These are phyloP conservation scores for Notospermus geniculatus DNA, from an alignment of 1,140 invertebrate genomes.

Conservation along the genomic window DNA sequence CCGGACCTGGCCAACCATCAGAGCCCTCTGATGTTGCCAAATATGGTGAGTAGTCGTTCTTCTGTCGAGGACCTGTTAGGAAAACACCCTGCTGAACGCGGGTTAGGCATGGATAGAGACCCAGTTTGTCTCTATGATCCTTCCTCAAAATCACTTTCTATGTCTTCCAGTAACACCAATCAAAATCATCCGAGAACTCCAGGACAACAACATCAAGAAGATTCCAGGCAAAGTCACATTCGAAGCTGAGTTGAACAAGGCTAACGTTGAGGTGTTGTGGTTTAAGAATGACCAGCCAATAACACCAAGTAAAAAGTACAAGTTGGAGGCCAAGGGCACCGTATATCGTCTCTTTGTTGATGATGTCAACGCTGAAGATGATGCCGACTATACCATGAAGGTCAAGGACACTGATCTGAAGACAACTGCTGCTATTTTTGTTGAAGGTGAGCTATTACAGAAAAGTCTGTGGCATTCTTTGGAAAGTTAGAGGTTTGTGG, in stretches of 20 bases:
- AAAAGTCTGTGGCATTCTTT: slow-evolving; percentile 72
- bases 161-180: slow-evolving; percentile 72
- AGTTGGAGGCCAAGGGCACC: slow-evolving; percentile 38
- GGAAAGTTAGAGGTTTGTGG: slow-evolving; percentile 63
- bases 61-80: slow-evolving; percentile 73
- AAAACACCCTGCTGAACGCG: slow-evolving; percentile 54
- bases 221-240: slow-evolving; percentile 32
- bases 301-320: slow-evolving; percentile 55
- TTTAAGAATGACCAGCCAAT: slow-evolving; percentile 64
- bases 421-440: slow-evolving; percentile 6
- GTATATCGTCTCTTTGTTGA: slow-evolving; percentile 42
- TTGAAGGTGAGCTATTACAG: slow-evolving; percentile 5
- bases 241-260: slow-evolving; percentile 48
- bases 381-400: slow-evolving; percentile 45
- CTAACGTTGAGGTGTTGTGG: slow-evolving; percentile 45
- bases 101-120: no score
- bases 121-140: no score
- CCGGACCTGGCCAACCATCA: slow-evolving; percentile 88
- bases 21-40: slow-evolving; percentile 65
- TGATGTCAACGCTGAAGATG: slow-evolving; percentile 42
- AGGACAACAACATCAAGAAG: slow-evolving; percentile 31
- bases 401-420: slow-evolving; percentile 14
- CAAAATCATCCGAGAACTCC: slow-evolving; percentile 36
- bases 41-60: slow-evolving; percentile 19
- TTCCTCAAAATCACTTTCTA: neutral